Evolutionary conservation across 1,140 invertebrate genomes (phyloP), one percentile per base, ranked within the genome.

Genomic region (Diorhabda elongata): DNA sequence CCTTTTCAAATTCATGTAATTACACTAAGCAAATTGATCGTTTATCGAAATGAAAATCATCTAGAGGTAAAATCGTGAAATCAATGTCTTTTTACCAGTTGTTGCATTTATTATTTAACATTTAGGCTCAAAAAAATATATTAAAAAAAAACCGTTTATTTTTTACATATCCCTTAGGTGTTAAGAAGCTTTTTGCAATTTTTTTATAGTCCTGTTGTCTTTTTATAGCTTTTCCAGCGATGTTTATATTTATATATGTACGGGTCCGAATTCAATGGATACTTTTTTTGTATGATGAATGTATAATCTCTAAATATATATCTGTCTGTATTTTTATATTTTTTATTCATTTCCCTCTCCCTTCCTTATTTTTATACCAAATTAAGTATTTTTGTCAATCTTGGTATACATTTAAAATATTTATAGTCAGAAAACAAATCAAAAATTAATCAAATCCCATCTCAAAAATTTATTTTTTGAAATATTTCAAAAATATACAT

Each of bases 211-310:
- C 58, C 58, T 58, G 42, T 60, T 47, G 65, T 67, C 59, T 67
- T 67, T 67, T 67, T 67, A 58, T 67, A 67, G 65, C 65, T 67
- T 67, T 67, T 66, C 60, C 42, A 66, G 64, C 47, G 58, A 57
- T 42, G 45, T 52, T 52, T 52, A 52, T 6, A 6, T 6, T 8
- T 8, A 52, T n/a, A 52, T 52, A 67, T 11, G 58, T 45, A 43
- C 26, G 65, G n/a, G 8, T 67, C 8, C n/a, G 47, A 52, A 7
- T 43, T n/a, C 65, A 60, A 44, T 52, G 47, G 57, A 44, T 26
- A 60, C 41, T 67, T 65, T 42, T 61, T 67, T 67, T 60, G 65
- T 67, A 67, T 56, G 65, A 60, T 60, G 44, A 67, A 56, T 67
- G 65, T 67, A 67, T 59, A 52, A 26, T 60, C n/a, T 45, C 56